Conservation (phyloP, 2,113 vertebrate species). For the Sakesphorus luctuosus region DNA sequence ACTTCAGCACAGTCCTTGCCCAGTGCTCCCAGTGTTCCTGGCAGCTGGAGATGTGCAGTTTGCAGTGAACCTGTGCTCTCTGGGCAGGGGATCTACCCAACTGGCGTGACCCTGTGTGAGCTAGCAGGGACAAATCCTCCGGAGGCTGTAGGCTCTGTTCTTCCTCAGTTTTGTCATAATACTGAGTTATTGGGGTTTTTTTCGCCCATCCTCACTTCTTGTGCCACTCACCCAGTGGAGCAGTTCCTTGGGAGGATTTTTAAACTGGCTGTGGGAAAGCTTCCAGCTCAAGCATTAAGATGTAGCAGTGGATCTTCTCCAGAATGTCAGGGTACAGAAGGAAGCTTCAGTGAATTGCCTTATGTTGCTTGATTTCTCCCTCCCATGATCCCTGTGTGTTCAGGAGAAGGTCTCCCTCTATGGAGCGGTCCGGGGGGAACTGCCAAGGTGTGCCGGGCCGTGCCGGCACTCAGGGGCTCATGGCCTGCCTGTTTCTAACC, state of each 20-base stretch:
- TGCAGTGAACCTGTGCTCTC: not conserved
- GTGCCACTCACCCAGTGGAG: not conserved
- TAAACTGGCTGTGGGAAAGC: not conserved
- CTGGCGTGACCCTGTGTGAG: accelerated
- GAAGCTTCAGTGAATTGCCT: not conserved
- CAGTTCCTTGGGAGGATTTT: not conserved
- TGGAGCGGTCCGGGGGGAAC: accelerated
- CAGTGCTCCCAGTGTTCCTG: not conserved
- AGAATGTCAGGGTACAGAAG: not conserved
- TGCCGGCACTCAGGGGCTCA: not conserved
- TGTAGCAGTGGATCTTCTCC: not conserved
- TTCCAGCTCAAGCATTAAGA: not conserved
- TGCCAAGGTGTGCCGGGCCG: not conserved
- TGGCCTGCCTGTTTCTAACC: not conserved
- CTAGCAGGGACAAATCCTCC: no score
- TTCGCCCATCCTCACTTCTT: not conserved
- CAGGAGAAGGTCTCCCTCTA: not conserved
- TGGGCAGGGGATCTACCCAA: not conserved
- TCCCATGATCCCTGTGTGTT: accelerated
- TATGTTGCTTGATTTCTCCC: accelerated
- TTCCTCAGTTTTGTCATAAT: not conserved
- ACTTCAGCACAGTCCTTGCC: not conserved
- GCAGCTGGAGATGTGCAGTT: not conserved
- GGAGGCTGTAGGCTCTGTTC: not conserved
- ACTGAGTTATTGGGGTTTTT: not conserved